Evolutionary conservation across 2,797 vertebrate species (phyloP).

Genomic region (Xiphophorus birchmanni): DNA sequence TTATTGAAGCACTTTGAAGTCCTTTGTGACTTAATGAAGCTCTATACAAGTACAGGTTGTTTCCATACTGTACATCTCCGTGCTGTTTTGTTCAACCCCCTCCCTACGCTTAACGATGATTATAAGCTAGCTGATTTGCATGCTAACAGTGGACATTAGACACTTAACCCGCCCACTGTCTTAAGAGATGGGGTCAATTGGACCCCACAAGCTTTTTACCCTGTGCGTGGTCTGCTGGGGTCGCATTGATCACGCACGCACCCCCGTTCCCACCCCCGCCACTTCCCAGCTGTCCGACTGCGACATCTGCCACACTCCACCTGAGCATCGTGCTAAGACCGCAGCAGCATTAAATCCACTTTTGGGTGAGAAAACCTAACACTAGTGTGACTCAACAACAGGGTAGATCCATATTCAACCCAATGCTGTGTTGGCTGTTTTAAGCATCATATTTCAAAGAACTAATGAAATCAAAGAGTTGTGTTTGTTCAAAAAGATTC

Average conservation of each 20-base stretch:
- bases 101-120: background rate
- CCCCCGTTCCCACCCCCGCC: too few species aligned
- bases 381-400: background rate
- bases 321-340: too few species aligned
- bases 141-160: background rate
- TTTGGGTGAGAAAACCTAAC: background rate
- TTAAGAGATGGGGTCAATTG: too few species aligned
- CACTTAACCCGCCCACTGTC: background rate
- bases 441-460: background rate
- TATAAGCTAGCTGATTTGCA: background rate
- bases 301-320: too few species aligned
- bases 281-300: too few species aligned
- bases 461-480: background rate
- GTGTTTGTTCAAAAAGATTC: background rate
- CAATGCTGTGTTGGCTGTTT: background rate
- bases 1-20: too few species aligned
- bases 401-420: background rate
- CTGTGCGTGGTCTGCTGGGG: too few species aligned
- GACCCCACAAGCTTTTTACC: too few species aligned
- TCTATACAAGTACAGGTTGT: too few species aligned
- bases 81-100: background rate
- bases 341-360: background rate
- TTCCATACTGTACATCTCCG: background rate
- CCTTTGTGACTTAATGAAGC: too few species aligned
- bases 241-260: too few species aligned